Base-by-base conservation (phyloP, 2,113 vertebrate genomes). In the Zapus hudsonius region DNA sequence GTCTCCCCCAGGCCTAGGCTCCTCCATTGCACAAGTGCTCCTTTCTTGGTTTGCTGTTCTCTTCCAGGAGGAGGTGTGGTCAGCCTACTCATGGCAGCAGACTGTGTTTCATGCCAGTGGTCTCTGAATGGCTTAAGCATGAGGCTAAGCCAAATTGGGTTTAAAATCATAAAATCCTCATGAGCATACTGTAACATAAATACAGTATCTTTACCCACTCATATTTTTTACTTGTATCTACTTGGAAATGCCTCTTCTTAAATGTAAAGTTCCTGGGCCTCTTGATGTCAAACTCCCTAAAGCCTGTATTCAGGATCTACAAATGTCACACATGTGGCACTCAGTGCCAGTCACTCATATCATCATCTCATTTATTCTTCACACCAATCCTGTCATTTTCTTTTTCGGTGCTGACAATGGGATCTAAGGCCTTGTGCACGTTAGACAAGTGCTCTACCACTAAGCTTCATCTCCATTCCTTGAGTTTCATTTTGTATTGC, bases 321-420 rank as follows among this genome's bases (percentile, higher is more conserved):
- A 72, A 70, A 89, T 89, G n/a, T 47, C 74, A 86, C 5, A 47
- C 9, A 72, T 27, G 63, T 86, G 55, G 27, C 27, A 86, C 13
- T 70, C 52, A 44, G 36, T 42, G 27, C 55, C 33, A 79, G 31
- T 40, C 27, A 33, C 9, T 78, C 5, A 82, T 47, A 69, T 79
- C n/a, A 90, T 83, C 72, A 79, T 85, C 36, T 42, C 38, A 75
- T 70, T 79, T 84, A 86, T 57, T 90, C 40, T 42, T 95, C 29
- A 66, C 38, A 76, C 13, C 22, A 86, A 73, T 17, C 25, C 6
- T 55, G 31, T 61, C 19, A 63, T 31, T 69, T 66, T 20, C 19
- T 20, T 44, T 85, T 42, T 59, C 7, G 31, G 19, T 73, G 52
- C 27, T 73, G 16, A 31, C 19, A 19, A 61, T 59, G 11, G 36